Percentiles rank a stretch among this genome's conserved stretches.
These are phyloP conservation scores for Heliconius hortense DNA, from an alignment of 2,888 invertebrate genomes.

Conservation along the genomic window DNA sequence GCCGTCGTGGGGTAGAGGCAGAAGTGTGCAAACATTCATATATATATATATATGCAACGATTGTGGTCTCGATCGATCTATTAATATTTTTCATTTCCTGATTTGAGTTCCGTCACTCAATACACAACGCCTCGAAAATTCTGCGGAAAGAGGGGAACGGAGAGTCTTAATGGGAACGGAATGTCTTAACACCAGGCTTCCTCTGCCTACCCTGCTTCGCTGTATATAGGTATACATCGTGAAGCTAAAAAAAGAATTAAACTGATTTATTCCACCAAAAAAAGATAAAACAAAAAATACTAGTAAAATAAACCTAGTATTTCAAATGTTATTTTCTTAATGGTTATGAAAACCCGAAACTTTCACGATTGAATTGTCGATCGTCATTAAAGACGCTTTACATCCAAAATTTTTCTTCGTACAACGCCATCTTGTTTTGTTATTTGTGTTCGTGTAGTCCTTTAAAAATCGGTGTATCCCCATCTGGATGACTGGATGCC, in stretches of 20 bases:
- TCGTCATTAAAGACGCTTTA: conserved; percentile 47
- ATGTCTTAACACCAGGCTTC: too few species aligned
- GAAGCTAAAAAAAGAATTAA: neutral
- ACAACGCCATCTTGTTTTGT: conserved; percentile 55
- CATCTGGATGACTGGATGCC: conserved; percentile 39
- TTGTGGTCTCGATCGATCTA: too few species aligned
- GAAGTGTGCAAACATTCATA: too few species aligned
- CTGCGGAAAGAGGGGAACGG: too few species aligned
- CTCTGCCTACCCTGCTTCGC: too few species aligned
- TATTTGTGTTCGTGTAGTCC: conserved; percentile 39
- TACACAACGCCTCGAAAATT: too few species aligned
- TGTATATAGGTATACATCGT: too few species aligned
- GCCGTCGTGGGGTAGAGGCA: too few species aligned
- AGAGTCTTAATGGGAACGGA: too few species aligned
- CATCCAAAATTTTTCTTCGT: conserved; percentile 48
- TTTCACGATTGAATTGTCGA: conserved; percentile 44
- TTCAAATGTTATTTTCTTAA: conserved; percentile 18
- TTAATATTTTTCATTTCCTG: too few species aligned
- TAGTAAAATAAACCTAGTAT: neutral
- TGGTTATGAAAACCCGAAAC: conserved; percentile 43
- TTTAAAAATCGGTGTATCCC: conserved; percentile 41
- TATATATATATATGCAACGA: too few species aligned
- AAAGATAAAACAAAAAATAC: neutral
- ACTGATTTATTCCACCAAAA: neutral
- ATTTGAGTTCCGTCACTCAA: too few species aligned